These are phyloP conservation scores for Setipinna tenuifilis DNA, from an alignment of 2,797 vertebrate species.

Conservation along the genomic window DNA sequence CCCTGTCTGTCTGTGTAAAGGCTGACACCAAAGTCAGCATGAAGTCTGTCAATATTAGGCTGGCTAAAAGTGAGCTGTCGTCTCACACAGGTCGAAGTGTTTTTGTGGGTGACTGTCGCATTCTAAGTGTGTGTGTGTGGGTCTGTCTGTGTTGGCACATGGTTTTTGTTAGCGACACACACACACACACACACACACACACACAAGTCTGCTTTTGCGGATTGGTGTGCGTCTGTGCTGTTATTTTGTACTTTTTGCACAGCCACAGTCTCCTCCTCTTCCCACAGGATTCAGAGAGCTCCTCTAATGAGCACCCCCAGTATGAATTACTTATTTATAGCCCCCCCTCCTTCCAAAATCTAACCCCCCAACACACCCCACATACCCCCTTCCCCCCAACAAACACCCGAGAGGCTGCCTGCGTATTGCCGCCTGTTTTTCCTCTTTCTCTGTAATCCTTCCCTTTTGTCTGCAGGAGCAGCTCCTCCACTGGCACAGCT, in stretches of 20 bases:
- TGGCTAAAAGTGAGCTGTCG: constrained; percentile 22
- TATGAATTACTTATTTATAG: constrained; percentile 66
- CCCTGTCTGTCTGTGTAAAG: constrained; percentile 24
- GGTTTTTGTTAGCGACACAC: constrained; percentile 23
- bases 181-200: neutral
- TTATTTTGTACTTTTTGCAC: constrained; percentile 47
- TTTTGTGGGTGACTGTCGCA: constrained; percentile 11
- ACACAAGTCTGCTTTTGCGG: too few relatives aligned
- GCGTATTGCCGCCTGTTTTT: constrained; percentile 54
- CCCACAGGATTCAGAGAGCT: constrained; percentile 59
- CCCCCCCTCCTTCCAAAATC: constrained; percentile 41
- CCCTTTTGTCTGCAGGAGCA: constrained; percentile 49
- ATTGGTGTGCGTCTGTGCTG: constrained; percentile 44
- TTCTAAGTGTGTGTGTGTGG: neutral
- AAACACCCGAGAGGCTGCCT: constrained; percentile 54
- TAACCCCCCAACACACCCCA: neutral
- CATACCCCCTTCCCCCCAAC: constrained; percentile 42
- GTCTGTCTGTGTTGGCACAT: too few relatives aligned
- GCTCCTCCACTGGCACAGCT: constrained; percentile 43
- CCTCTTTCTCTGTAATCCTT: constrained; percentile 55
- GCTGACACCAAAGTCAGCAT: neutral
- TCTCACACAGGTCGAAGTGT: constrained; percentile 20
- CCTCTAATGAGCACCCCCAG: constrained; percentile 61
- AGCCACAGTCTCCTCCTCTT: constrained; percentile 50
- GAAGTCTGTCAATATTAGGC: constrained; percentile 13